Base-by-base conservation (phyloP, 2,888 invertebrate species). In the Priocnemis perturbator region DNA sequence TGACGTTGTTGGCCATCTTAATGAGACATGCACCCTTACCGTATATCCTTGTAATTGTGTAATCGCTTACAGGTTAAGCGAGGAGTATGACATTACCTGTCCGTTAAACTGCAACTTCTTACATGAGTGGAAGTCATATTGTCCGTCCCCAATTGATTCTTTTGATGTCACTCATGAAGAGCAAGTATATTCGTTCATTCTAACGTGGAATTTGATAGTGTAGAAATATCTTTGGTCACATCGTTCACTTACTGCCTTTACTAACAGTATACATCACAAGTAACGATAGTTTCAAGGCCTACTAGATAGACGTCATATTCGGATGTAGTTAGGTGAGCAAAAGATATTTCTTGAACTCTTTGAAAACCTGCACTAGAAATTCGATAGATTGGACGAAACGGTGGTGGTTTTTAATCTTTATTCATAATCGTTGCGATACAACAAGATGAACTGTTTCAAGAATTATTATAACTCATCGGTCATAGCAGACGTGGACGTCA, bases 31-130 rank as follows among this genome's bases (percentile, higher is more conserved):
- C 15, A 30, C 15, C 5, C 26, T 14, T 19, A 20, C n/a, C 7
- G n/a, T 53, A n/a, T 21, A 7, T 21, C 5, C 9, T 11, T 23
- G n/a, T 11, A 2, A 30, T 14, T 45, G 17, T 47, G 19, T 11
- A 37, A 26, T 3, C 4, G 45, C 19, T 5, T 47, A 26, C 3
- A 48, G 15, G 60, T 21, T n/a, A 20, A 15, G 48, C 21, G 11
- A 37, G 14, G 7, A 11, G 14, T 37, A 5, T 26, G 9, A 26
- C n/a, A 50, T 71, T 71, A 75, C 71, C 67, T 71, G 68, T 68
- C 23, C 19, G 64, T 21, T 44, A 59, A 0, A 60, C 55, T 64
- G 59, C 21, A 47, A 17, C 59, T 65, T n/a, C 52, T 60, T 9
- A 53, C 15, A 7, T 50, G 66, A 59, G 17, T 50, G 30, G 62